Conservation (phyloP, 2,888 invertebrate genomes). For the Hecatera dysodea region DNA sequence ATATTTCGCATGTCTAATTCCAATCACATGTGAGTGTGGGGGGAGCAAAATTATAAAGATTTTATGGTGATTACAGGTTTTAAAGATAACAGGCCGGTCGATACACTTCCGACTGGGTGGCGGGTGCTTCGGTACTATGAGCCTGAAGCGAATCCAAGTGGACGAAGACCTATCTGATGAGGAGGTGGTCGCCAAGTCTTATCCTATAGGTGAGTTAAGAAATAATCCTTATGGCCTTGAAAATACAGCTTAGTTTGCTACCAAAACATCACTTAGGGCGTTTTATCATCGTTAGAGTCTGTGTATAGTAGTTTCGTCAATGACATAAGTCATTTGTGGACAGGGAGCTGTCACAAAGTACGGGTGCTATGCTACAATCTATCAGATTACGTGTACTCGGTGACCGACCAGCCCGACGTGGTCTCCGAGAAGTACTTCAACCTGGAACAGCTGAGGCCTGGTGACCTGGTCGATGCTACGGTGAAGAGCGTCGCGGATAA, state of each 20-base stretch:
- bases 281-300: no score
- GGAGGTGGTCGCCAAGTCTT: conserved; percentile 85
- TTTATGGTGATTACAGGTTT: conserved; percentile 73
- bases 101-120: conserved; percentile 81
- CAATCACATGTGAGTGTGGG: no score
- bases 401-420: conserved; percentile 91
- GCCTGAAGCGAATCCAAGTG: conserved; percentile 77
- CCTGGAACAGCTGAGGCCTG: conserved; percentile 87
- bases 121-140: conserved; percentile 78
- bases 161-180: conserved; percentile 83
- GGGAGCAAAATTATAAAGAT: neutral
- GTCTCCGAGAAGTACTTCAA: conserved; percentile 91
- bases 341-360: conserved; percentile 88
- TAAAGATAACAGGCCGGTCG: conserved; percentile 81
- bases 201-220: conserved; percentile 81
- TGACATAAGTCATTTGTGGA: neutral
- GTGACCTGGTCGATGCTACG: conserved; percentile 89
- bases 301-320: no score
- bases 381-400: conserved; percentile 92
- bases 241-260: neutral
- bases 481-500: conserved; percentile 86
- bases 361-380: conserved; percentile 93
- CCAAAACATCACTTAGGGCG: no score
- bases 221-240: neutral
- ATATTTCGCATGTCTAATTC: no score